Evolutionary conservation across 2,888 invertebrate species (phyloP).

Genomic region (Nephrocerus scutellatus): DNA sequence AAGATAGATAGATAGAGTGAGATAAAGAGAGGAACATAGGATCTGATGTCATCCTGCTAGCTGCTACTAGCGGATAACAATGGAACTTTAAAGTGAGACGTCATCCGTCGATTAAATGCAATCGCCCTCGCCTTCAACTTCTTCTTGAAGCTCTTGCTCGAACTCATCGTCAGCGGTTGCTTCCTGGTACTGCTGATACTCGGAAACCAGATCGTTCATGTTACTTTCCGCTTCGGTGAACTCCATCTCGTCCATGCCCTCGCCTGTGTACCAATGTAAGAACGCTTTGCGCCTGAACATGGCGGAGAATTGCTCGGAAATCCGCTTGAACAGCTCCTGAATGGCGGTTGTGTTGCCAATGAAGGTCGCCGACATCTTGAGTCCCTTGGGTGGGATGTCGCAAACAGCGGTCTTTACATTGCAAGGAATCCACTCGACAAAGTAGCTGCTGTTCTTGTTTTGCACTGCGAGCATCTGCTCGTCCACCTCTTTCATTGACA

Average conservation of each 20-base stretch:
- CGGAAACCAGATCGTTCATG: slow-evolving; percentile 84
- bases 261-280: slow-evolving; percentile 81
- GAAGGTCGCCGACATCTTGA: slow-evolving; percentile 74
- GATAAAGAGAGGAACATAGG: too few relatives aligned
- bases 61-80: too few relatives aligned
- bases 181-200: slow-evolving; percentile 92
- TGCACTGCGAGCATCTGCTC: slow-evolving; percentile 65
- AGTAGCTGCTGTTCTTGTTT: slow-evolving; percentile 57
- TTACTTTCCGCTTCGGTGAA: slow-evolving; percentile 95
- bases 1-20: too few relatives aligned
- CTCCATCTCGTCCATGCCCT: slow-evolving; percentile 97
- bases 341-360: slow-evolving; percentile 71
- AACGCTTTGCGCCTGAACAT: slow-evolving; percentile 74
- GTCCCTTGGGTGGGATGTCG: slow-evolving; percentile 69
- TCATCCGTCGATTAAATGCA: slow-evolving; percentile 39
- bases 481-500: slow-evolving; percentile 73
- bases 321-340: slow-evolving; percentile 66
- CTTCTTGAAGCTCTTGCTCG: slow-evolving; percentile 70
- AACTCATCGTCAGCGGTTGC: slow-evolving; percentile 83
- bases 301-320: slow-evolving; percentile 67
- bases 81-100: not conserved
- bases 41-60: too few relatives aligned
- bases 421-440: slow-evolving; percentile 71
- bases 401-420: slow-evolving; percentile 76
- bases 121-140: slow-evolving; percentile 51